Conservation (phyloP, 2,888 invertebrate species). For the Glyphotaelius pellucidus region DNA sequence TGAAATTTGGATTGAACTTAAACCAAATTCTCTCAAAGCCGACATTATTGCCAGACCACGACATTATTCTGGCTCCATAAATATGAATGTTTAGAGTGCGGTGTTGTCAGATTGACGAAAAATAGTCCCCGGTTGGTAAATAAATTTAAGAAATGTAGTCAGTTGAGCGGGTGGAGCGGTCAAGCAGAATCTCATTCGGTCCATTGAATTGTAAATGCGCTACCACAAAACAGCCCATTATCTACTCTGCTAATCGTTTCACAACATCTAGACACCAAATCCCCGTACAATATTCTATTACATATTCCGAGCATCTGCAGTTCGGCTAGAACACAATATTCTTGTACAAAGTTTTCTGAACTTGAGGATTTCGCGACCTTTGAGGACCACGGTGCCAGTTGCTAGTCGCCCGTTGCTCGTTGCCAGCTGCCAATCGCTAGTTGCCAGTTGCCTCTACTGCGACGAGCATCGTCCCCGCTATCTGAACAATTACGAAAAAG, state of each 20-base stretch:
- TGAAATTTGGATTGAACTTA: neutral
- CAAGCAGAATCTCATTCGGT: conserved; percentile 52
- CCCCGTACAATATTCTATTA: neutral
- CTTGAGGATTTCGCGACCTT: neutral
- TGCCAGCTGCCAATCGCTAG: too few species aligned
- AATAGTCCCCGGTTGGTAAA: conserved; percentile 2
- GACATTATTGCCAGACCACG: conserved; percentile 12
- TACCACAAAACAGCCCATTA: neutral
- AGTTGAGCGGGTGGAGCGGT: conserved; percentile 36
- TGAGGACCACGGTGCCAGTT: neutral
- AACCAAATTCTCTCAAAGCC: conserved; percentile 11
- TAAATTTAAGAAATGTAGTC: conserved; percentile 41
- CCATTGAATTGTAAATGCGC: conserved; percentile 52
- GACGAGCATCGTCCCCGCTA: neutral
- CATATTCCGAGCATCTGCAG: too few species aligned
- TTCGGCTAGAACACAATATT: neutral
- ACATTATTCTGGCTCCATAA: too few species aligned
- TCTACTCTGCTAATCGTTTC: neutral
- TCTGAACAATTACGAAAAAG: conserved; percentile 30
- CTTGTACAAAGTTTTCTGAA: neutral
- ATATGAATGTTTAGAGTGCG: neutral
- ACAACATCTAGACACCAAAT: neutral
- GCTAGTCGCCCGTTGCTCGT: too few species aligned
- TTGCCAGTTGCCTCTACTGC: neutral
- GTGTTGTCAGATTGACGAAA: conserved; percentile 27